Evolutionary conservation across 2,888 invertebrate species (phyloP).

Genomic region (Drosophila yooni): DNA sequence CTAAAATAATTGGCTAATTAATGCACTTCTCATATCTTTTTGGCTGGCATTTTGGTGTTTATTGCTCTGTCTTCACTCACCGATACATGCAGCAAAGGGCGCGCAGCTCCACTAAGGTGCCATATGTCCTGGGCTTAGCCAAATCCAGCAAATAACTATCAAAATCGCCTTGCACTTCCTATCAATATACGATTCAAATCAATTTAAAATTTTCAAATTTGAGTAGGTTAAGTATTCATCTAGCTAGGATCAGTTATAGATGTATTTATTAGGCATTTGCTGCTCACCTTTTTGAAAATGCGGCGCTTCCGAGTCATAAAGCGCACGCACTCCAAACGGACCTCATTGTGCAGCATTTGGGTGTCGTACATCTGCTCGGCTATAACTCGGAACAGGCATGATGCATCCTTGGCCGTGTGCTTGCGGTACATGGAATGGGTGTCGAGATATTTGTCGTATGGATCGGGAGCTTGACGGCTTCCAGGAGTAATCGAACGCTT

Average conservation of each 20-base stretch:
- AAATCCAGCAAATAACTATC: constrained; percentile 90
- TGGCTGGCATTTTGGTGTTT: not conserved
- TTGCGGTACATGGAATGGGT: constrained; percentile 93
- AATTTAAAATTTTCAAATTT: not conserved
- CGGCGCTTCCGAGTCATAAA: constrained; percentile 88
- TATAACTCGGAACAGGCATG: constrained; percentile 94
- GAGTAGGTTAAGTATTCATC: too few species aligned
- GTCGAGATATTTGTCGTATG: constrained; percentile 91
- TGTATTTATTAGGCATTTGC: not conserved
- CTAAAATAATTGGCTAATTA: constrained; percentile 81
- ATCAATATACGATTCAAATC: constrained; percentile 31
- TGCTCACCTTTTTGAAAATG: constrained; percentile 87
- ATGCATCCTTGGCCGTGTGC: constrained; percentile 94
- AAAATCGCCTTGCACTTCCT: constrained; percentile 88
- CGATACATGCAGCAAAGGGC: constrained; percentile 90
- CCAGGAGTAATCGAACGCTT: constrained; percentile 84
- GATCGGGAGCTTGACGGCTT: constrained; percentile 85
- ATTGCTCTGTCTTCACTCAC: constrained; percentile 84
- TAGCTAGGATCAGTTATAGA: not conserved
- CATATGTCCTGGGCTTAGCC: constrained; percentile 89
- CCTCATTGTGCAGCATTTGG: constrained; percentile 90
- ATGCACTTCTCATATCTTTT: not conserved
- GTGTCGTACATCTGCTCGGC: constrained; percentile 91
- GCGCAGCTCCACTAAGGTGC: constrained; percentile 89
- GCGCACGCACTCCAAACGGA: constrained; percentile 90